Base-by-base conservation (phyloP, 1,140 invertebrate genomes). In the Apis florea region DNA sequence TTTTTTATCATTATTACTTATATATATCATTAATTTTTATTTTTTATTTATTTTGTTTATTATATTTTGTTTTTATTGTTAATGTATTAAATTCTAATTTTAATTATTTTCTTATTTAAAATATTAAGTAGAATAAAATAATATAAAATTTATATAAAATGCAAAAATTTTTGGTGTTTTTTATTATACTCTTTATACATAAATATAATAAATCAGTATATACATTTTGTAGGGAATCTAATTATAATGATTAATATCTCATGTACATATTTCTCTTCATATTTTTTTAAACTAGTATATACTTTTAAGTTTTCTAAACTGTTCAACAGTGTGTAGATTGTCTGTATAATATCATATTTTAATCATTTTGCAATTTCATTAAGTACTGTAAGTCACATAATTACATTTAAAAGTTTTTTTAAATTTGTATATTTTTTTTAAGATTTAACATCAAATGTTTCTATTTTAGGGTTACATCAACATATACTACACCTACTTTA, bases 381-480 rank as follows among this genome's bases (percentile, higher is more conserved):
- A 56, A 73, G 51, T 79, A 53, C 51, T 63, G 63, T 53, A 53
- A 54, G 26, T 47, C 51, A 56, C 12, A 51, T 24, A 72, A 79
- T 71, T 63, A 40, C 17, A 54, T 10, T 77, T 67, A 13, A 47
- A 54, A 8, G 3, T 75, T 49, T 31, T 47, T 2, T 8, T 66
- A 31, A 6, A n/a, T 19, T 53, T 31, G 10, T 51, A 31, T 67
- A 17, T 66, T 53, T 67, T n/a, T 8, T 24, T 40, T 8, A 64
- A 49, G 9, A 54, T 73, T n/a, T 63, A 76, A 72, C 58, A 11
- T 56, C 56, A 61, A 58, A 24, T 56, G 15, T 80, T 87, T 82
- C 26, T 68, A 86, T 93, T 94, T 86, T 93, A 94, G 94, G 94
- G 92, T 93, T 51, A 90, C 93, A 12, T 89, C 94, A 64, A 92